These are phyloP conservation scores for Tarsius wallacei DNA, from an alignment of 2,797 vertebrate species.

Conservation along the genomic window DNA sequence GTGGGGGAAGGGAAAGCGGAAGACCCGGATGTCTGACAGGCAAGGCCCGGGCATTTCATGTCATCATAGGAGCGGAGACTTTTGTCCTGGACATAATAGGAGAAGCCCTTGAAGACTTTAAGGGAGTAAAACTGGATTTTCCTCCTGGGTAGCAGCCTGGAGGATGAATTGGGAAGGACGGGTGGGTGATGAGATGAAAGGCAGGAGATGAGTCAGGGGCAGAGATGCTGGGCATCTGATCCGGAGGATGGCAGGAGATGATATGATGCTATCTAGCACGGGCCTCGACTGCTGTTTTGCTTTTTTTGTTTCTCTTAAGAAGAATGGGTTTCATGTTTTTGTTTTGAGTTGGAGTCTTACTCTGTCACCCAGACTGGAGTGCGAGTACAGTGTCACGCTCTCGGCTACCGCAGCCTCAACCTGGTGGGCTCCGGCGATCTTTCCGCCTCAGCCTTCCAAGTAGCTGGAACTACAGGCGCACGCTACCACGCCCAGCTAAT, in stretches of 20 bases:
- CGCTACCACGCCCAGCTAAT: too few relatives aligned
- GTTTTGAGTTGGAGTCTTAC: too few relatives aligned
- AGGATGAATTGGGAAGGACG: background rate
- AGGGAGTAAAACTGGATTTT: background rate
- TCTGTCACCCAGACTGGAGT: too few relatives aligned
- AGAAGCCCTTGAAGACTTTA: background rate
- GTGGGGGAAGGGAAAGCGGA: background rate
- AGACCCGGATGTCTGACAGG: background rate
- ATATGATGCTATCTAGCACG: background rate
- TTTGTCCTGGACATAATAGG: background rate
- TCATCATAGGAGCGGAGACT: background rate
- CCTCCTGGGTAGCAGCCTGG: background rate
- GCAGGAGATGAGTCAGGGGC: background rate
- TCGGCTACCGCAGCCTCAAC: too few relatives aligned
- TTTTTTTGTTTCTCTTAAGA: conserved; percentile 5
- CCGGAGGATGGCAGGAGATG: background rate
- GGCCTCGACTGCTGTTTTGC: background rate
- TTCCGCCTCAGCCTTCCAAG: too few relatives aligned
- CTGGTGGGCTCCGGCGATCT: too few relatives aligned
- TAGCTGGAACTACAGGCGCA: too few relatives aligned
- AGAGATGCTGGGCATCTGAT: background rate
- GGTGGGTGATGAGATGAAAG: background rate
- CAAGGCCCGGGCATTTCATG: background rate
- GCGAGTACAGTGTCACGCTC: too few relatives aligned
- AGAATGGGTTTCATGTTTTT: background rate